These are phyloP conservation scores for Laticauda colubrina DNA, from an alignment of 2,113 vertebrate genomes.

Conservation along the genomic window DNA sequence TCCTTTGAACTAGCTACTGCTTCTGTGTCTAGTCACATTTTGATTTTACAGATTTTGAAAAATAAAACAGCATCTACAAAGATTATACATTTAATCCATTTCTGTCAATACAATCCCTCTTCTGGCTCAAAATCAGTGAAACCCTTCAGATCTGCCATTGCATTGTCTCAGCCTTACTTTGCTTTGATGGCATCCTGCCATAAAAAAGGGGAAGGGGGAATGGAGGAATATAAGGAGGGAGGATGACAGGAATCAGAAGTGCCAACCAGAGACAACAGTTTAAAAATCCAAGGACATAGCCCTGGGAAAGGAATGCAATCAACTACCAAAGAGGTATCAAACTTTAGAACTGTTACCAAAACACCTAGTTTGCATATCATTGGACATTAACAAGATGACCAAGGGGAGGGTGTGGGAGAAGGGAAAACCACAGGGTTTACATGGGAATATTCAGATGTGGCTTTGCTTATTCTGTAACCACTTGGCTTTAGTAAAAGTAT, in stretches of 20 bases:
- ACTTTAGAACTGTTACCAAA: neutral
- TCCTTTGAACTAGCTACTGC: neutral
- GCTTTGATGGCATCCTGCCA: neutral
- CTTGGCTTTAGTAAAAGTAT: neutral
- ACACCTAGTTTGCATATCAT: neutral
- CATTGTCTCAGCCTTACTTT: neutral
- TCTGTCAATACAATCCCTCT: neutral
- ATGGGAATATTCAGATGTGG: neutral
- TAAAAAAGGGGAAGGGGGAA: neutral
- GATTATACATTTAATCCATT: neutral
- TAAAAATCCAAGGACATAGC: neutral
- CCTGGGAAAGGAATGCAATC: neutral
- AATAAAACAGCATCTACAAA: neutral
- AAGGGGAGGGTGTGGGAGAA: neutral
- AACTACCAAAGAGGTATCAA: neutral
- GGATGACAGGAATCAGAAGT: neutral
- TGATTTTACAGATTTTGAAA: neutral
- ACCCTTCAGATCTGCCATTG: neutral
- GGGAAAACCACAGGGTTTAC: neutral
- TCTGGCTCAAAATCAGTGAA: neutral
- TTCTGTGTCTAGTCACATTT: neutral
- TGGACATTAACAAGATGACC: neutral
- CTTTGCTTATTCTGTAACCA: neutral
- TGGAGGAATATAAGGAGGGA: neutral
- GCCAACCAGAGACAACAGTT: neutral